Base-by-base conservation (phyloP, 2,888 invertebrate species). In the Caradrina clavipalpis region DNA sequence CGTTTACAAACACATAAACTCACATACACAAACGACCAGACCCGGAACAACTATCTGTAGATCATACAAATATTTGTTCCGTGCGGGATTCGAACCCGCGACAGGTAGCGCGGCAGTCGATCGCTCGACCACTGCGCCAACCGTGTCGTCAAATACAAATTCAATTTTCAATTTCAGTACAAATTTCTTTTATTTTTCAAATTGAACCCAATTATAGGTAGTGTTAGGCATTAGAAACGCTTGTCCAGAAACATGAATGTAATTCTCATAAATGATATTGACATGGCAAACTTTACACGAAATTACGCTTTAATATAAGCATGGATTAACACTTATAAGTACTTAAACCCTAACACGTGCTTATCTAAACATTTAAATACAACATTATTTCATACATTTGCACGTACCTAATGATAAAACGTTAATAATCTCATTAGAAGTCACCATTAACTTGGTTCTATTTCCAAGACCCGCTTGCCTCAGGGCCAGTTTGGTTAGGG, bases 371-470 rank as follows among this genome's bases (percentile, higher is more conserved):
- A 45, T 53, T 50, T 35, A 0, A 42, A 49, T 67, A 8, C 1
- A 45, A 8, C 13, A 45, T 4, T 15, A 45, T 17, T 45, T 15
- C 15, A 17, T 45, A 10, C 51, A 47, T 19, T 53, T 26, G 45
- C 56, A 39, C 35, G 17, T 62, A 26, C 26, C 15, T 59, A 26
- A 15, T 54, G 35, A 62, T 50, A 57, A 42, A 51, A 42, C 47
- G 26, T 13, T 42, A 54, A 50, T 19, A 42, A 17, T 21, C 39
- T 53, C 64, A 73, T 57, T 72, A 77, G 3, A 17, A 42, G 13
- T 11, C 13, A n/a, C 35, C 73, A 55, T 78, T 78, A 55, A 31
- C 54, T 63, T 73, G 39, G 65, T 67, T 73, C 17, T 61, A 54
- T 78, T 56, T 58, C n/a, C 17, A 26, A 59, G 39, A 39, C 8